Evolutionary conservation across 2,888 invertebrate genomes (phyloP).

Genomic region (Nezara viridula): DNA sequence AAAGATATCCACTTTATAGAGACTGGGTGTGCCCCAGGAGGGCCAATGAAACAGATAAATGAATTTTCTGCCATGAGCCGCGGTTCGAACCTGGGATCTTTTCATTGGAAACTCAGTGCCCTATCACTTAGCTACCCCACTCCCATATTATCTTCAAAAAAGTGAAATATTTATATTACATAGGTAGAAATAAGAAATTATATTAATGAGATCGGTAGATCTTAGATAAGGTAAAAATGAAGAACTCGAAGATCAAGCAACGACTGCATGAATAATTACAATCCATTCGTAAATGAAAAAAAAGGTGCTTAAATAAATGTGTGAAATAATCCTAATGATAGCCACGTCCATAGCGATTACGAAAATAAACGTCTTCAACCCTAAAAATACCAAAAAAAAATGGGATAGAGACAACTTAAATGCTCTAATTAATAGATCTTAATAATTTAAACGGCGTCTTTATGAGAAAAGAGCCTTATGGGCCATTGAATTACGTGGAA

Average conservation of each 20-base stretch:
- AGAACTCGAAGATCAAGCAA: not conserved
- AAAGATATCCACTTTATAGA: no score
- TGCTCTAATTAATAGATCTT: not conserved
- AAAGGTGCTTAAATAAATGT: not conserved
- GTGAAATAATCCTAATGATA: not conserved
- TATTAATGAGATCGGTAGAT: not conserved
- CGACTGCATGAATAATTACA: not conserved
- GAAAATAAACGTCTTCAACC: not conserved
- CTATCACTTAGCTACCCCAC: no score
- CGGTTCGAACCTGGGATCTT: no score
- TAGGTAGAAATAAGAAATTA: not conserved
- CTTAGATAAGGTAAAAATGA: not conserved
- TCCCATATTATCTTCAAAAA: no score
- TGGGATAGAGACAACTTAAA: not conserved
- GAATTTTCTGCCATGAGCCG: no score
- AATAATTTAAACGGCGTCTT: not conserved
- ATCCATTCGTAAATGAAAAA: not conserved
- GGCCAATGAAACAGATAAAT: no score
- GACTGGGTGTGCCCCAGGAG: no score
- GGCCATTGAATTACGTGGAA: not conserved
- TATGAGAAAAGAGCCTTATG: not conserved
- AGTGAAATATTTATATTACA: no score
- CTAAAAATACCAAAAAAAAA: no score
- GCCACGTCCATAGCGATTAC: not conserved
- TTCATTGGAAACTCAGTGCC: no score